A percentile compares a stretch with the other conserved stretches of the same genome.
Conservation (phyloP, 2,888 invertebrate genomes). For the Drosophila flavopinicola region DNA sequence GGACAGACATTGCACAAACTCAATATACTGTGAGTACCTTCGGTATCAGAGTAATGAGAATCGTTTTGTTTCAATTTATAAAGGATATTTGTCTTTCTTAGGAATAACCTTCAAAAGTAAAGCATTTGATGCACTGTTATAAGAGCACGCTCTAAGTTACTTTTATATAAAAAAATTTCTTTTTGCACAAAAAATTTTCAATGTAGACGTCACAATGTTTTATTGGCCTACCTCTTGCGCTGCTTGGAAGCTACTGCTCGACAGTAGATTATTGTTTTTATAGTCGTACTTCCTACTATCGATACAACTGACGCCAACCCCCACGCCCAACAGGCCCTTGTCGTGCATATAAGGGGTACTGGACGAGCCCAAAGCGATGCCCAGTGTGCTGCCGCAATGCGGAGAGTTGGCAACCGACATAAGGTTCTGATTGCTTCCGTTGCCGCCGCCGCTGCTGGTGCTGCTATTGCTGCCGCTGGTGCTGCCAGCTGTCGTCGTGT, state of each 20-base stretch:
- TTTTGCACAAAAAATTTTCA: no score
- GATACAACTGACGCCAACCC: conserved; percentile 57
- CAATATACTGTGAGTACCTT: no score
- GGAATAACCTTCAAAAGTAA: no score
- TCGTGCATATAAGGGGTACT: conserved; percentile 59
- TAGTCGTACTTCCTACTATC: conserved; percentile 79
- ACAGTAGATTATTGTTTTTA: conserved; percentile 74
- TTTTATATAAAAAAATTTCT: not conserved
- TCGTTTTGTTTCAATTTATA: no score
- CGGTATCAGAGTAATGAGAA: no score
- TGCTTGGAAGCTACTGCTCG: conserved; percentile 70
- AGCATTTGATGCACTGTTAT: no score
- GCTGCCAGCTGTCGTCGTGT: conserved; percentile 15
- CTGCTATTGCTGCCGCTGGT: conserved; percentile 19
- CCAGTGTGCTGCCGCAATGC: conserved; percentile 18
- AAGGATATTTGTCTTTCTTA: no score
- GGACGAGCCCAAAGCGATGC: conserved; percentile 46
- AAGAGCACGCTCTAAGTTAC: no score
- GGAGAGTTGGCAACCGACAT: conserved; percentile 50
- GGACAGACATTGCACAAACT: no score
- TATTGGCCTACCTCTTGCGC: conserved; percentile 72
- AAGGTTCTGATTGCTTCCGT: conserved; percentile 39
- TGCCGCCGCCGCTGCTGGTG: conserved; percentile 24
- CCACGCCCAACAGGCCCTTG: conserved; percentile 49
- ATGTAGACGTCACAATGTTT: not conserved